A percentile compares a stretch with the other conserved stretches of the same genome.
phyloP scores from a whole-genome alignment of 2,888 invertebrate genomes.

The Drosophila setosimentum region DNA sequence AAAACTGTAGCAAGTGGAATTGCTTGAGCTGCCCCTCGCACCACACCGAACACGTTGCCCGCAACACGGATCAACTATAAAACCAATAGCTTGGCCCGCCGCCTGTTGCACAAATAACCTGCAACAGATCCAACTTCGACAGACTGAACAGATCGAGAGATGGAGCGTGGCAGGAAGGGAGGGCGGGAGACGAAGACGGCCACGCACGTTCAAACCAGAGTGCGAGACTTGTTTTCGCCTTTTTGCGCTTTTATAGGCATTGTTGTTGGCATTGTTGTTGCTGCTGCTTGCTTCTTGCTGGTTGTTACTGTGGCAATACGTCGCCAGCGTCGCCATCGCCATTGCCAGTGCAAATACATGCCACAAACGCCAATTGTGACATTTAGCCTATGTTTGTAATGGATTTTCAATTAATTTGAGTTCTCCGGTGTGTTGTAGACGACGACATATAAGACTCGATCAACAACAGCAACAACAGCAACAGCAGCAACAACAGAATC shows the following conservation, averaged over 20 bases:
- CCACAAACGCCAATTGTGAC: slow-evolving; percentile 83
- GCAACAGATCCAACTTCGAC: slow-evolving; percentile 50
- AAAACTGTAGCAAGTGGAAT: slow-evolving; percentile 71
- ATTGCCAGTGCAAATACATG: slow-evolving; percentile 76
- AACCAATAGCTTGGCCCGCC: slow-evolving; percentile 48
- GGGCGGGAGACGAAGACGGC: slow-evolving; percentile 34
- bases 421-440: slow-evolving; percentile 82
- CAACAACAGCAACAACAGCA: slow-evolving; percentile 41
- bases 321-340: slow-evolving; percentile 59
- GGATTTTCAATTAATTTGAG: slow-evolving; percentile 83
- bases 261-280: slow-evolving; percentile 63
- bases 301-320: slow-evolving; percentile 68
- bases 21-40: slow-evolving; percentile 18
- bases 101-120: slow-evolving; percentile 71
- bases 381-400: slow-evolving; percentile 82
- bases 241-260: slow-evolving; percentile 76
- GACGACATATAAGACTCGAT: slow-evolving; percentile 73
- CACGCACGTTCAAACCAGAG: slow-evolving; percentile 73
- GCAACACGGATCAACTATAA: slow-evolving; percentile 27
- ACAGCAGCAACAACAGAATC: slow-evolving; percentile 29
- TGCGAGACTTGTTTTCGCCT: slow-evolving; percentile 79
- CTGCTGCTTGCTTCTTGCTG: slow-evolving; percentile 20
- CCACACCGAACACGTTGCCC: slow-evolving; percentile 1
- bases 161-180: background rate
- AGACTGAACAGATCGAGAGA: slow-evolving; percentile 3